These are phyloP conservation scores for Scaeva pyrastri DNA, from an alignment of 2,888 invertebrate species.

Conservation along the genomic window DNA sequence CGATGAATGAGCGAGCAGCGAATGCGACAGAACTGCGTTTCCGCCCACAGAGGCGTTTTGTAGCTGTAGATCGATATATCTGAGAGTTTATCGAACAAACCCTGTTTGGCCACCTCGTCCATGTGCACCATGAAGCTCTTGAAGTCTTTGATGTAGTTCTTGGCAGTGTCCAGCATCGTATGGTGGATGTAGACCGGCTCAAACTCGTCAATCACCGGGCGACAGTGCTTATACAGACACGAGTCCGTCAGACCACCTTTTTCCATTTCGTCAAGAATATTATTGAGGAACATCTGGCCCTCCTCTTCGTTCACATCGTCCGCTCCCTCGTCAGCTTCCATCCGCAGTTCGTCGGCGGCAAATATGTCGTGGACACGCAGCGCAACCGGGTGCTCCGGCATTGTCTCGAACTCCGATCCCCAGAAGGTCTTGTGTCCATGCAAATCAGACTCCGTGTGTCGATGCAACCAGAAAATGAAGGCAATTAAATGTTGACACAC, in stretches of 20 bases:
- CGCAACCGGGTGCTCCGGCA: constrained; percentile 78
- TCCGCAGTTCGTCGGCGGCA: constrained; percentile 78
- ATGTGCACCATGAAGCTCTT: constrained; percentile 80
- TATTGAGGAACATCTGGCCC: constrained; percentile 79
- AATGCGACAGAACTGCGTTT: constrained; percentile 82
- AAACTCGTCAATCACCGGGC: constrained; percentile 81
- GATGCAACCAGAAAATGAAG: constrained; percentile 82
- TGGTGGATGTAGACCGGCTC: constrained; percentile 82
- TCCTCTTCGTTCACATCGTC: constrained; percentile 78
- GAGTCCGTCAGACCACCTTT: constrained; percentile 80
- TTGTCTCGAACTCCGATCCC: constrained; percentile 80
- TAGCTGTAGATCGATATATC: constrained; percentile 81
- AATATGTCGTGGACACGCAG: constrained; percentile 81
- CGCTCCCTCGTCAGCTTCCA: constrained; percentile 79
- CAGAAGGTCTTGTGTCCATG: constrained; percentile 80
- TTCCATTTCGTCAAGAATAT: constrained; percentile 81
- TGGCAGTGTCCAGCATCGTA: constrained; percentile 80
- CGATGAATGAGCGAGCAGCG: constrained; percentile 82
- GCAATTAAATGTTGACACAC: constrained; percentile 81
- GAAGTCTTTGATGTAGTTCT: constrained; percentile 81
- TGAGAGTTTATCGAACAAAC: constrained; percentile 80
- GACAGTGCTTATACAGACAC: constrained; percentile 81
- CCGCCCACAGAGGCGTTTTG: constrained; percentile 82
- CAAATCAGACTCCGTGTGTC: constrained; percentile 78
- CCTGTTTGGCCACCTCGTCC: constrained; percentile 81